Percentiles rank a stretch among this genome's conserved stretches.
These are phyloP conservation scores for Dascillus cervinus DNA, from an alignment of 2,888 invertebrate genomes.

Conservation along the genomic window DNA sequence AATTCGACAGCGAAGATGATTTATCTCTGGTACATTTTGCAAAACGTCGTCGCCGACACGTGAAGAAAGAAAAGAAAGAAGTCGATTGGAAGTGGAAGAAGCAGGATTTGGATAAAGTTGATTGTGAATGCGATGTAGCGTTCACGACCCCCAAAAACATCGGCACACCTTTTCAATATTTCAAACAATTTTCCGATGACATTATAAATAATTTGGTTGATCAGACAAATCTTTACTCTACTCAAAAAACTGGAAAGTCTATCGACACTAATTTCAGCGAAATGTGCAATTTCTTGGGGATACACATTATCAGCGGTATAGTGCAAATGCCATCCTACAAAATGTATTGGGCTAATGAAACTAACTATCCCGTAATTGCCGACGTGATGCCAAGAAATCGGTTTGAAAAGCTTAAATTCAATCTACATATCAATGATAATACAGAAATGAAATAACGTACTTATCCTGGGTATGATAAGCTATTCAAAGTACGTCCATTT, in stretches of 20 bases:
- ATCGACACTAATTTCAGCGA: conserved; percentile 14
- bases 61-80: background rate
- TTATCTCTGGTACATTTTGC: background rate
- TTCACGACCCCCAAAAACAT: conserved; percentile 2
- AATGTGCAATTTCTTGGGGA: conserved; percentile 20
- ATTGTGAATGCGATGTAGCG: background rate
- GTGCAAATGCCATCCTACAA: conserved; percentile 19
- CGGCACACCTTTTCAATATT: conserved; percentile 5
- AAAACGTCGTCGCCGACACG: too few species aligned
- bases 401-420: conserved; percentile 14
- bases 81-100: background rate
- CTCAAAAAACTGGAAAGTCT: conserved; percentile 15
- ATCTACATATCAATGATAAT: conserved; percentile 12
- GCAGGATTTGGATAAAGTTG: background rate
- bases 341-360: conserved; percentile 21
- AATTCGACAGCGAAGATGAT: conserved; percentile 1
- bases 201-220: conserved; percentile 12
- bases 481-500: conserved; percentile 19
- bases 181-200: conserved; percentile 4
- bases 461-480: conserved; percentile 14
- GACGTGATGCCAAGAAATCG: conserved; percentile 20
- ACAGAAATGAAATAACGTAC: conserved; percentile 6
- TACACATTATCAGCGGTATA: conserved; percentile 18
- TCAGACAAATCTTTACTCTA: conserved; percentile 20
- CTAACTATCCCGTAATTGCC: conserved; percentile 18